Percentiles rank a stretch among this genome's conserved stretches.
These are phyloP conservation scores for Cosmopolites sordidus DNA, from an alignment of 2,888 invertebrate genomes.

Conservation along the genomic window DNA sequence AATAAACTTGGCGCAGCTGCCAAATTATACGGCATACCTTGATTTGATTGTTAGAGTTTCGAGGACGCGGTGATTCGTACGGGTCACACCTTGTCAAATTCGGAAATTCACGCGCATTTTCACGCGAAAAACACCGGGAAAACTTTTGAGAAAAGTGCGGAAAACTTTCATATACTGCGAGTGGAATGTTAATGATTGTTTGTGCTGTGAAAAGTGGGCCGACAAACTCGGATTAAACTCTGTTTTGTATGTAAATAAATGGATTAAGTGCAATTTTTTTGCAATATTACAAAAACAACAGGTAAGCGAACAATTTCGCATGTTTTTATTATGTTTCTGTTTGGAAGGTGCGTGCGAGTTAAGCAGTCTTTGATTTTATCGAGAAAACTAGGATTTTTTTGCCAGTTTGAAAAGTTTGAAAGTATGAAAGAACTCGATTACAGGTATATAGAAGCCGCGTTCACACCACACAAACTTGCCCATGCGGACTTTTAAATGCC, in stretches of 20 bases:
- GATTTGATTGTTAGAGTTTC: slow-evolving; percentile 23
- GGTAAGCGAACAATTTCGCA: slow-evolving; percentile 31
- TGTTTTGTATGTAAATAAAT: slow-evolving; percentile 26
- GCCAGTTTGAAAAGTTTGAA: slow-evolving; percentile 16
- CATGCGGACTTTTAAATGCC: slow-evolving; percentile 45
- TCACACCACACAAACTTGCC: slow-evolving; percentile 38
- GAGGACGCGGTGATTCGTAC: slow-evolving; percentile 22
- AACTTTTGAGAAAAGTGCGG: slow-evolving; percentile 18
- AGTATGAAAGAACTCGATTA: slow-evolving; percentile 26
- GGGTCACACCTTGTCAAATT: slow-evolving; percentile 23
- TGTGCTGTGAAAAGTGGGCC: slow-evolving; percentile 1
- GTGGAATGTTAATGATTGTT: slow-evolving; percentile 3
- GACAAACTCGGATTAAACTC: slow-evolving; percentile 10
- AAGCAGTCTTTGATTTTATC: neutral
- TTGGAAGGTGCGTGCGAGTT: neutral
- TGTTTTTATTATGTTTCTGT: slow-evolving; percentile 9
- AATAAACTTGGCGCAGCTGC: slow-evolving; percentile 18
- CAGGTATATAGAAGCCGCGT: slow-evolving; percentile 45
- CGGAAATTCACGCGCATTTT: slow-evolving; percentile 25
- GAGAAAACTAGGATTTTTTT: slow-evolving; percentile 11
- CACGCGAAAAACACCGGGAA: slow-evolving; percentile 25
- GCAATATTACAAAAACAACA: slow-evolving; percentile 36
- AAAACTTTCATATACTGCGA: slow-evolving; percentile 1
- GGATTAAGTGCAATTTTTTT: slow-evolving; percentile 32
- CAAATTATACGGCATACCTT: slow-evolving; percentile 23